A percentile compares a stretch with the other conserved stretches of the same genome.
These are phyloP conservation scores for Ostrea denselamellosa DNA, from an alignment of 1,140 invertebrate species.

Conservation along the genomic window DNA sequence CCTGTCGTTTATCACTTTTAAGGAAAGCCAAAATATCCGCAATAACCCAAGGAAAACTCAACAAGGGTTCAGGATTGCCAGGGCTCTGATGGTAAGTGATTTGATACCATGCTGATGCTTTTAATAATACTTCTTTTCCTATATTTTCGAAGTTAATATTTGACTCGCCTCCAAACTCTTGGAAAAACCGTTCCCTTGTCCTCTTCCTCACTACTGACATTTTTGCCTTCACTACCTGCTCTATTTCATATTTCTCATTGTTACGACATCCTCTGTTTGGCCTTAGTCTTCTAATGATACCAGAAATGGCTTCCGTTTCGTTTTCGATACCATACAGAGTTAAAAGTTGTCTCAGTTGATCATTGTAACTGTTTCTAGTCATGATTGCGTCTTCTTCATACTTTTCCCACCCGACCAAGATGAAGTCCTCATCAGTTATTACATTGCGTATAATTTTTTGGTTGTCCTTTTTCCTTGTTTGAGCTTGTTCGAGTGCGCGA, in stretches of 20 bases:
- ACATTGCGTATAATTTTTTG: not conserved
- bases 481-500: not conserved
- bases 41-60: slow-evolving; percentile 46
- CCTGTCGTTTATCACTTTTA: not conserved
- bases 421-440: not conserved
- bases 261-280: slow-evolving; percentile 15
- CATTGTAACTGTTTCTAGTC: slow-evolving; percentile 20
- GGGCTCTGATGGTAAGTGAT: not conserved
- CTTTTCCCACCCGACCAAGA: slow-evolving; percentile 11
- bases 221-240: slow-evolving; percentile 38
- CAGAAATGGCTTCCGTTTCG: slow-evolving; percentile 47
- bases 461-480: not conserved
- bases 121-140: not conserved
- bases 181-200: slow-evolving; percentile 26
- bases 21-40: not conserved
- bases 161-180: slow-evolving; percentile 47
- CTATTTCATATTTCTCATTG: slow-evolving; percentile 45
- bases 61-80: not conserved
- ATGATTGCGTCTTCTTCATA: slow-evolving; percentile 30
- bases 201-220: not conserved
- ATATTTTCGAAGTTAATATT: not conserved
- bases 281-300: slow-evolving; percentile 25
- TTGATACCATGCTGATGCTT: slow-evolving; percentile 45
- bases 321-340: slow-evolving; percentile 46
- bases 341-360: slow-evolving; percentile 39